Base-by-base conservation (phyloP, 2,888 invertebrate genomes). In the Diploptera punctata region DNA sequence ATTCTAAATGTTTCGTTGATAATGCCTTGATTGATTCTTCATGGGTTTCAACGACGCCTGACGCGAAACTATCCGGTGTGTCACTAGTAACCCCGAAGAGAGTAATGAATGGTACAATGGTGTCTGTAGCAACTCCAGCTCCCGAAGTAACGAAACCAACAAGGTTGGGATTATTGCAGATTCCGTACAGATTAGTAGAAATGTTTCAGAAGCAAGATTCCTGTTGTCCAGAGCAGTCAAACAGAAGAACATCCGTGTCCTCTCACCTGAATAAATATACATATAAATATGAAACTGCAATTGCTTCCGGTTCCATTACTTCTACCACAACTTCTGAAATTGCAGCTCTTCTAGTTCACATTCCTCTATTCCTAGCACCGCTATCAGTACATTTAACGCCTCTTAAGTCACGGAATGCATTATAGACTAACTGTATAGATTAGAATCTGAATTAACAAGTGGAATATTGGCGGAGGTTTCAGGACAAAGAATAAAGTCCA, bases 121-220 rank as follows among this genome's bases (percentile, higher is more conserved):
- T 69, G 2, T 54, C 69, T 21, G 86, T 85, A 13, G 86, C 84
- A 70, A 82, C 86, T 19, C 85, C 85, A 67, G 77, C 79, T 24
- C 67, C 73, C 13, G 77, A 76, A 29, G 72, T 75, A 19, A 70
- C 75, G 18, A 74, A 76, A 18, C 76, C 80, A 0, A 94, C 0
- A 94, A 94, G 80, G 90, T 91, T 76, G 93, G 92, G 88, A 90
- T 94, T 60, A 91, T 94, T 0, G 90, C 93, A 16, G 93, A 94
- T 18, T 94, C 94, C 0, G 94, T 95, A 5, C 94, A 94, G 82
- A 95, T 95, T 0, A 94, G 94, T 78, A 87, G 94, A 68, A 94
- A 94, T 82, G 92, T 95, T 67, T 94, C 94, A 4, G 94, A 94
- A 0, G 93, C 94, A 1, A 86, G 93, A 73, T 94, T 93, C 79